Base-by-base conservation (phyloP, 2,113 vertebrate species). In the Apus apus region DNA sequence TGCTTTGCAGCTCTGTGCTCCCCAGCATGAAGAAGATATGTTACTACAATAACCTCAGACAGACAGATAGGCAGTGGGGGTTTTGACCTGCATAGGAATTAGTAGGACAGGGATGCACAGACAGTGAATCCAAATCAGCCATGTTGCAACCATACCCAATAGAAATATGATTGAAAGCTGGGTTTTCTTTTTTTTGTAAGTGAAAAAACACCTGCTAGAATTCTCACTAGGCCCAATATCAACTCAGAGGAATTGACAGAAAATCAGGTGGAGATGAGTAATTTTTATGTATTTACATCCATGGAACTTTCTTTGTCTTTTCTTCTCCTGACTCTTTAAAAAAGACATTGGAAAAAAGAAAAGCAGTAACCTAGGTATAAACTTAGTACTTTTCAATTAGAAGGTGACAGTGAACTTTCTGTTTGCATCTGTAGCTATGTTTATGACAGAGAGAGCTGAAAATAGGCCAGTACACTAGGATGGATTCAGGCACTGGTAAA, bases 21-120 rank as follows among this genome's bases (percentile, higher is more conserved):
- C 25, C 18, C 51, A 15, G 48, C 15, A 4, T 62, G 36, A 51
- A 18, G 34, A 58, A 71, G 30, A 26, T 15, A 15, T 0, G 0
- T 4, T 29, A 14, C 46, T 66, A 34, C 18, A 40, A 23, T 46
- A 57, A 32, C 34, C 21, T 45, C 3, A 26, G 51, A 34, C 18
- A 60, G 25, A 25, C 30, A 38, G 36, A 70, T 70, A 60, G 4
- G 16, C 40, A 29, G 29, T 13, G 9, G 15, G 2, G 6, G 43
- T n/a, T 83, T 82, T 61, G 12, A 6, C 65, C 50, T 75, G 21
- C 25, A 4, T 11, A 9, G 30, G 26, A 56, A 30, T 30, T 30
- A 17, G 29, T 32, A 43, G 38, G 57, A 46, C 26, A 60, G 17
- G 17, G 25, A 19, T 30, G 5, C 26, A 12, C 13, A 71, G 25